Base-by-base conservation (phyloP, 2,113 vertebrate genomes). In the Pelmatolapia mariae region DNA sequence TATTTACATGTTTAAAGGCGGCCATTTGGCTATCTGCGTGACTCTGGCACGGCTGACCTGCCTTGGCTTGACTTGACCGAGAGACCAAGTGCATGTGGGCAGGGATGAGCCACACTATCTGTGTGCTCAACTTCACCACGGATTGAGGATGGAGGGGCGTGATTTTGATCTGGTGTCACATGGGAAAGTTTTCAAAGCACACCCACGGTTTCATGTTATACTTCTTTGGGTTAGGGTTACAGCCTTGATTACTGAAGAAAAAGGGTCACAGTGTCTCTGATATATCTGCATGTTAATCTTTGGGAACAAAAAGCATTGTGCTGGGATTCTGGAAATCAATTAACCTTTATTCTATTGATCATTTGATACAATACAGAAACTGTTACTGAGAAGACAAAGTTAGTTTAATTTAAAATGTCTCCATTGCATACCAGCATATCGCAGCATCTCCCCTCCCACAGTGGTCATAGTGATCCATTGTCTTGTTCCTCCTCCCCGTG, bases 11-110 rank as follows among this genome's bases (percentile, higher is more conserved):
- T 36, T 11, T 84, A n/a, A 82, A 33, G 47, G 79, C 18, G 24
- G 82, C 26, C 57, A 88, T 95, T 92, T 93, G 86, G 85, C 54
- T 92, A 85, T 93, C 88, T 82, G 80, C 53, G 18, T 84, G 79
- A 56, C 47, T 81, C 81, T 85, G 83, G 81, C 33, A 43, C 40
- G 82, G 24, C 66, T 66, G 83, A 90, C 66, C 82, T 86, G 82
- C 88, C 52, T 81, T 63, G 78, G 71, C 82, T 82, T 40, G 83
- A 91, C 76, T 90, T 16, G 18, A 33, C 45, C 24, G 38, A 80
- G 26, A 9, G 45, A 45, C 80, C 57, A 73, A 73, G 18, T 84
- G 88, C 89, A 85, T 40, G 50, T 57, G 52, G 83, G 50, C 80
- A 81, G 16, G 50, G 6, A 81, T 83, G 36, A 68, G 61, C 19